A percentile compares a stretch with the other conserved stretches of the same genome.
These are phyloP conservation scores for Limonius californicus DNA, from an alignment of 1,140 invertebrate genomes.

Conservation along the genomic window DNA sequence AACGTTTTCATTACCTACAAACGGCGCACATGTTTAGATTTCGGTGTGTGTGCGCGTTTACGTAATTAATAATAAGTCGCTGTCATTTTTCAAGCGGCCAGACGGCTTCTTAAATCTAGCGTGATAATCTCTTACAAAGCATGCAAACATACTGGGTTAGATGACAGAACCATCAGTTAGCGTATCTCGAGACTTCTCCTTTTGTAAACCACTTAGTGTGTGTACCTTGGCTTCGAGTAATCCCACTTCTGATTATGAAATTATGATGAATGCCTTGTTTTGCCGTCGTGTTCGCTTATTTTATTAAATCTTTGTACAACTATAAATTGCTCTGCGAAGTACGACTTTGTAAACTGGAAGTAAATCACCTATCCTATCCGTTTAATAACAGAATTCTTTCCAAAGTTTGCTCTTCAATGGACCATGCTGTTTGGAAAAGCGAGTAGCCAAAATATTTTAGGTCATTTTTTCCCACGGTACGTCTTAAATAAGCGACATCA, in stretches of 20 bases:
- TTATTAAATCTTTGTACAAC: background rate
- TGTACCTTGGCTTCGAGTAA: constrained; percentile 3
- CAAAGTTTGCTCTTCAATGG: no score
- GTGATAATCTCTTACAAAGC: constrained; percentile 33
- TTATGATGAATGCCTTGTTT: background rate
- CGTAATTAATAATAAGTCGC: constrained; percentile 31
- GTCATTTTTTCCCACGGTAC: no score
- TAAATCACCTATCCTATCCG: no score
- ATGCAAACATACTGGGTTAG: constrained; percentile 25
- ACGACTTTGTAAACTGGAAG: no score
- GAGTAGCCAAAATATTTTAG: no score
- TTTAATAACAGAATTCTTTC: no score
- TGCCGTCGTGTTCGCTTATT: background rate
- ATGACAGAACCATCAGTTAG: constrained; percentile 32
- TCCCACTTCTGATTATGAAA: constrained; percentile 3
- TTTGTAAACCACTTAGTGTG: constrained; percentile 11
- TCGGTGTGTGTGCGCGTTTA: background rate
- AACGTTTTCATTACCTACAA: constrained; percentile 8
- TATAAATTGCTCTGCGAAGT: no score
- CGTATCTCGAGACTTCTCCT: constrained; percentile 6
- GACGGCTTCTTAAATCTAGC: constrained; percentile 35
- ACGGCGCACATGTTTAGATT: background rate
- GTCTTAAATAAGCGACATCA: no score
- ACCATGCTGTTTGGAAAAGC: no score
- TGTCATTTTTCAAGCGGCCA: constrained; percentile 31